These are phyloP conservation scores for Plebejus melissa DNA, from an alignment of 2,888 invertebrate species.

Conservation along the genomic window DNA sequence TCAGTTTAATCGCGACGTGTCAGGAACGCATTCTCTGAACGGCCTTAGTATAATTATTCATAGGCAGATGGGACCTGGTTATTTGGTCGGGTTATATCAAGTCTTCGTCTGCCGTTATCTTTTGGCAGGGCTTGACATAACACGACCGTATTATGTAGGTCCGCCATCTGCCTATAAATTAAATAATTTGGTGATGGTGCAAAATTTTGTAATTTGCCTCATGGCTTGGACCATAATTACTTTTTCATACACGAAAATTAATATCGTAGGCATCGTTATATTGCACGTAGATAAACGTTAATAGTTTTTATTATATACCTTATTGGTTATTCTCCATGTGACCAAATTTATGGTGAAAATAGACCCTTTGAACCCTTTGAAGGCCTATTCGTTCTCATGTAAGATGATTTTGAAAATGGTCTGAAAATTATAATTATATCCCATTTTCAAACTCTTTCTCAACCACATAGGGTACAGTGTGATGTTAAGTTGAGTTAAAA, in stretches of 20 bases:
- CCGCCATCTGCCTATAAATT: no score
- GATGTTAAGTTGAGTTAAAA: no score
- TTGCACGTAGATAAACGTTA: slow-evolving; percentile 48
- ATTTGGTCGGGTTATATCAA: no score
- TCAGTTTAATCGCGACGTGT: no score
- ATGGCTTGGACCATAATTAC: slow-evolving; percentile 14
- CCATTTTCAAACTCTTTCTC: background rate
- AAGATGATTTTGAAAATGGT: slow-evolving; percentile 3
- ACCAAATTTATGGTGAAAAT: slow-evolving; percentile 52
- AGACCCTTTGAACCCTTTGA: slow-evolving; percentile 11
- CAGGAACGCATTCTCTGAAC: no score
- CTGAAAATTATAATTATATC: background rate
- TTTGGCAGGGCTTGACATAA: no score
- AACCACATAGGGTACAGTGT: background rate
- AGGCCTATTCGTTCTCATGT: slow-evolving; percentile 16
- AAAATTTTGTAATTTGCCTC: background rate
- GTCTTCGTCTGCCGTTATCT: no score
- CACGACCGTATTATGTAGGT: no score
- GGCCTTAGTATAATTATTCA: no score
- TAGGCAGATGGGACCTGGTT: no score
- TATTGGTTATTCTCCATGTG: slow-evolving; percentile 58
- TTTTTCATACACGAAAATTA: slow-evolving; percentile 28
- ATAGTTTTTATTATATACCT: slow-evolving; percentile 49
- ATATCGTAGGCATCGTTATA: slow-evolving; percentile 33
- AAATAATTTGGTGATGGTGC: background rate